Evolutionary conservation across 2,113 vertebrate genomes (phyloP).

Genomic region (Eubucco bourcierii): DNA sequence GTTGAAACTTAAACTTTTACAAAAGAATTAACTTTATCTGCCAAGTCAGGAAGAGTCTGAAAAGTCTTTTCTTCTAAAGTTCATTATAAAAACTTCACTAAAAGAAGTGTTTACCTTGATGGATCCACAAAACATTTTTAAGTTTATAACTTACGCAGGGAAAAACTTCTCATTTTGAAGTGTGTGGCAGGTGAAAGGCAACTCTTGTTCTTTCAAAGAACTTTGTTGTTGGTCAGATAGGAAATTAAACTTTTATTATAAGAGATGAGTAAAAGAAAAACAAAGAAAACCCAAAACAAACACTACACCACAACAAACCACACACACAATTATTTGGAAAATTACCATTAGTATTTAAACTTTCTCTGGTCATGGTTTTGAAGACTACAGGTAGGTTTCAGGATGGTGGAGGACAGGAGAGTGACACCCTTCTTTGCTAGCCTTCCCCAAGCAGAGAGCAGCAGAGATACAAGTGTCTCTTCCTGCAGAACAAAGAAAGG

Average conservation of each 20-base stretch:
- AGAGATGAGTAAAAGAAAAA: fast-evolving
- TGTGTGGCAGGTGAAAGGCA: fast-evolving
- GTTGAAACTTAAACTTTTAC: background rate
- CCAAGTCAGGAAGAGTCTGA: background rate
- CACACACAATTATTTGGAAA: background rate
- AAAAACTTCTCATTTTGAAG: background rate
- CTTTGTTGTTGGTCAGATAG: no score
- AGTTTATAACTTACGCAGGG: background rate
- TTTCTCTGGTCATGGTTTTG: fast-evolving
- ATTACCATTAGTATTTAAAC: background rate
- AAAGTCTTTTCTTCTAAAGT: background rate
- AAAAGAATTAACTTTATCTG: background rate
- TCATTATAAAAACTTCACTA: background rate
- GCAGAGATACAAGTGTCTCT: fast-evolving
- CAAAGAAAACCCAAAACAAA: background rate
- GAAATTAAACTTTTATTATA: background rate
- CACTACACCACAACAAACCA: background rate
- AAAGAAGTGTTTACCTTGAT: background rate
- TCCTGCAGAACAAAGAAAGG: background rate
- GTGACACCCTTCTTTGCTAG: fast-evolving
- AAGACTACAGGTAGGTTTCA: fast-evolving
- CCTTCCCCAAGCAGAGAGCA: fast-evolving
- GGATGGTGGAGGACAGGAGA: fast-evolving
- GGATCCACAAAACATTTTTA: background rate
- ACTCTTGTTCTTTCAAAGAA: background rate